Evolutionary conservation across 2,113 vertebrate species (phyloP).

Genomic region (Brachyhypopomus gauderio): DNA sequence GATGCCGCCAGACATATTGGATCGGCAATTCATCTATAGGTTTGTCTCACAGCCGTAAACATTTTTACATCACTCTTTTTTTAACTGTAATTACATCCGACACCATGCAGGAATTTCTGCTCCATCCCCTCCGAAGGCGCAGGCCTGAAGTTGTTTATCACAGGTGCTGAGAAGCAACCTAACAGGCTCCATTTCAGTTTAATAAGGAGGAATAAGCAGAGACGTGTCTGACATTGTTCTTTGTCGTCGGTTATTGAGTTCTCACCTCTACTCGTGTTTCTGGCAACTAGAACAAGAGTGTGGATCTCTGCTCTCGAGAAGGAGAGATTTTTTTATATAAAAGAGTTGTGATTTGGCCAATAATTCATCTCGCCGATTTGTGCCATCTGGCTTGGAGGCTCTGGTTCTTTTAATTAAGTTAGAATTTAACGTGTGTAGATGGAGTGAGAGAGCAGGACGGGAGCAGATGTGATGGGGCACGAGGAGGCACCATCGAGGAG

Average conservation of each 20-base stretch:
- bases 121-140: neutral
- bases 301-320: neutral
- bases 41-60: neutral
- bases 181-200: neutral
- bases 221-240: neutral
- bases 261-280: neutral
- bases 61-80: neutral
- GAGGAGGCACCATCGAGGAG: neutral
- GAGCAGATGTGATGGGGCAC: constrained; percentile 37
- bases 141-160: neutral
- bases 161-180: neutral
- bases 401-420: constrained; percentile 66
- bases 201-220: neutral
- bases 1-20: constrained; percentile 29
- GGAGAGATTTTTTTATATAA: no score
- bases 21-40: constrained; percentile 29
- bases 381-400: constrained; percentile 67
- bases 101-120: neutral
- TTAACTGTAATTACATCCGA: constrained; percentile 16
- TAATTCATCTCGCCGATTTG: constrained; percentile 61
- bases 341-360: constrained; percentile 61
- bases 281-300: neutral
- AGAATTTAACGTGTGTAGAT: constrained; percentile 57
- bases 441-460: constrained; percentile 6
- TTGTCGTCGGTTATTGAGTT: neutral